These are phyloP conservation scores for Panthera tigris DNA, from an alignment of 2,113 vertebrate species.

Conservation along the genomic window DNA sequence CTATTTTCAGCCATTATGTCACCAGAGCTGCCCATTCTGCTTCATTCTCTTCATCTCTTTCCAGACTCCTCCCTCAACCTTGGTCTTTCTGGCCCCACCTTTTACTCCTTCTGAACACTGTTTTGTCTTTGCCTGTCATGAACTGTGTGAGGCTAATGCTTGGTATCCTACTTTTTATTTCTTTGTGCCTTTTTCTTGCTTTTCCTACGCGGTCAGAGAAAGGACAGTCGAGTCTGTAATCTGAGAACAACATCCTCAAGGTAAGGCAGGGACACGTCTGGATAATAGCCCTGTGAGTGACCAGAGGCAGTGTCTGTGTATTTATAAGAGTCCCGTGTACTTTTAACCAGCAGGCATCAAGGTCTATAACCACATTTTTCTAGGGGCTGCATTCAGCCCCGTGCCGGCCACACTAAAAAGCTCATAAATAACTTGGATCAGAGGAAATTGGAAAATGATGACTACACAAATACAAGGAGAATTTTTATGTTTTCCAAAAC, in stretches of 20 bases:
- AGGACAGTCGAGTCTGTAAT: slow-evolving; percentile 48
- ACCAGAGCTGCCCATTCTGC: background rate
- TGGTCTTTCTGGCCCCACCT: rapidly evolving
- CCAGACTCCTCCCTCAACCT: background rate
- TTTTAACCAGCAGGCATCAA: slow-evolving; percentile 67
- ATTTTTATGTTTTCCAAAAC: slow-evolving; percentile 73
- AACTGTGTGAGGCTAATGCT: background rate
- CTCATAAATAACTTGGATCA: slow-evolving; percentile 73
- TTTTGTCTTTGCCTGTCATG: background rate
- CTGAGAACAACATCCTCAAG: slow-evolving; percentile 52
- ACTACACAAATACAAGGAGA: slow-evolving; percentile 71
- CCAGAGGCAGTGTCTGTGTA: slow-evolving; percentile 36
- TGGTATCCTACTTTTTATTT: background rate
- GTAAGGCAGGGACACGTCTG: background rate
- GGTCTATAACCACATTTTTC: slow-evolving; percentile 72
- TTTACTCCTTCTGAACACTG: background rate
- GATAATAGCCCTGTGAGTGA: slow-evolving; percentile 54
- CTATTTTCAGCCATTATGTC: slow-evolving; percentile 30
- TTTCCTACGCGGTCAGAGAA: background rate
- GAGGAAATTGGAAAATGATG: slow-evolving; percentile 76
- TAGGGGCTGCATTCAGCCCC: slow-evolving; percentile 51
- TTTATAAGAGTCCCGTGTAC: slow-evolving; percentile 54
- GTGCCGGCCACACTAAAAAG: slow-evolving; percentile 59
- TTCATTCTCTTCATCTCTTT: background rate
- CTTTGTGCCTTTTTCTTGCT: background rate